phyloP scores from a whole-genome alignment of 2,113 vertebrate species.

The Merops nubicus region DNA sequence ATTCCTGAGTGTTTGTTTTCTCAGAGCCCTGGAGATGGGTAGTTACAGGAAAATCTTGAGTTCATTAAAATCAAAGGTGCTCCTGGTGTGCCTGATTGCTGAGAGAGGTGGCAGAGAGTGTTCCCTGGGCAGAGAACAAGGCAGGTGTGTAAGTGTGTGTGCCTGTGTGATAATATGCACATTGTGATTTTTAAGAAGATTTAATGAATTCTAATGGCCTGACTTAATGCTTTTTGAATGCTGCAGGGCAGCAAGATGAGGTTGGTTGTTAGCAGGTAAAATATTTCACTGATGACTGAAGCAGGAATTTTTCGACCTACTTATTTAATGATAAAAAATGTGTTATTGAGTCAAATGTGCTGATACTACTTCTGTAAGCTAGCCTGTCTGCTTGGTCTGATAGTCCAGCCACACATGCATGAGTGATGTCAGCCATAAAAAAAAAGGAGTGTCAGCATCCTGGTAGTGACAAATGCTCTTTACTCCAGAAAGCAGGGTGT shows the following conservation, averaged over 20 bases:
- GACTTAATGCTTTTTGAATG: background rate
- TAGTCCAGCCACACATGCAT: background rate
- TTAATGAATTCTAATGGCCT: constrained; percentile 38
- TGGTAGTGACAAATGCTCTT: background rate
- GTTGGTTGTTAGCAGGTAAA: background rate
- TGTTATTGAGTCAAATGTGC: constrained; percentile 10
- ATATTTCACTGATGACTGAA: constrained; percentile 26
- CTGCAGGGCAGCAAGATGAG: background rate
- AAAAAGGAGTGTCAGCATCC: constrained; percentile 41
- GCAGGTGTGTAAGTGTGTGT: background rate
- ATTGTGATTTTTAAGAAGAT: constrained; percentile 21
- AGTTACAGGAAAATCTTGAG: background rate
- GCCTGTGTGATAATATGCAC: background rate
- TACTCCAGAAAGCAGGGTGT: background rate
- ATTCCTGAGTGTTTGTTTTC: background rate
- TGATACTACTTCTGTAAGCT: background rate
- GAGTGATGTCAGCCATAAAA: background rate
- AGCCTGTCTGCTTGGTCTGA: background rate
- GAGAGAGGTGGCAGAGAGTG: background rate
- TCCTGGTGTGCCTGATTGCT: background rate
- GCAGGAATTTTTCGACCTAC: background rate
- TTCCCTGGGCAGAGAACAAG: background rate
- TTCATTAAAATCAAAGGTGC: constrained; percentile 44
- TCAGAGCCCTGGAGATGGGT: background rate
- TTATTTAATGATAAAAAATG: constrained; percentile 51